Base-by-base conservation (phyloP, 2,888 invertebrate species). In the Heliconius ethilla region DNA sequence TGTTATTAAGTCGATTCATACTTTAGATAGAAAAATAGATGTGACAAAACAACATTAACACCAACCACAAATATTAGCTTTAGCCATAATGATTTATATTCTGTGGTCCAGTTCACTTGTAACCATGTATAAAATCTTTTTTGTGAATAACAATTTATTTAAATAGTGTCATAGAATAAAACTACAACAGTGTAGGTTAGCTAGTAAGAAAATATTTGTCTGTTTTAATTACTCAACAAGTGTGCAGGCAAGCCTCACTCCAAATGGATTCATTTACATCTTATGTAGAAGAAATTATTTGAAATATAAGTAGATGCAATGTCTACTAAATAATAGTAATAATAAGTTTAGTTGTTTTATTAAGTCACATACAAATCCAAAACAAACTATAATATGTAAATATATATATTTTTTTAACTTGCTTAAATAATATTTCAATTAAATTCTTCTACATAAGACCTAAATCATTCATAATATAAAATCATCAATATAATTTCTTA, bases 21-120 rank as follows among this genome's bases (percentile, higher is more conserved):
- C 86, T 87, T 84, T 87, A 92, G 92, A 92, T 92, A 92, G 92
- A 92, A 92, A 92, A 88, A 88, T 82, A 86, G 89, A 88, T 90
- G 90, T 89, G 88, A 89, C 82, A 85, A 85, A 89, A 86, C 87
- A 90, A 90, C 88, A 88, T 89, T 86, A 89, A 88, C 87, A 88
- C 85, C 84, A 87, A 89, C 88, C 87, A 88, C 87, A 86, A 84
- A 86, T 83, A 83, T 63, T 81, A 78, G 78, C 82, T 81, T 81
- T 78, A 82, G 81, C 81, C 78, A 80, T 78, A 62, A 78, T 79
- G 77, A 83, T 83, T 86, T 83, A 83, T 79, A 84, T 82, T 84
- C 83, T 85, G 86, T 91, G 91, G 90, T 89, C 90, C 88, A 86
- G 88, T 84, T 80, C 78, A 80, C 70, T 78, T 79, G 67, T 75